Percentiles rank a stretch among this genome's conserved stretches.
Conservation (phyloP, 2,113 vertebrate genomes). For the Brienomyrus brachyistius region DNA sequence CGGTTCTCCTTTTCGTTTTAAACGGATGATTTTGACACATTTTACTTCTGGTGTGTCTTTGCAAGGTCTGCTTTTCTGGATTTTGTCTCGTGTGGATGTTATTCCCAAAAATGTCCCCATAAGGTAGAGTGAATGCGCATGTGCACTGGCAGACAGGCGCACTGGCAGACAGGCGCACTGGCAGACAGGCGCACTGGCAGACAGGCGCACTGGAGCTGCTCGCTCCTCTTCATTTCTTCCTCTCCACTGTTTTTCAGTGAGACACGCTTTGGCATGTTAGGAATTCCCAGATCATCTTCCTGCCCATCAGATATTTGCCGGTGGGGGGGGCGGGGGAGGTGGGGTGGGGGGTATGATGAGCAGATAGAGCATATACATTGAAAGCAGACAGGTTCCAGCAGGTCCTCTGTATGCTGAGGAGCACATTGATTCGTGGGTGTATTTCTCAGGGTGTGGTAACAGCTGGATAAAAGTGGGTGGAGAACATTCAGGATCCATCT, state of each 20-base stretch:
- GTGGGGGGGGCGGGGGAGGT: not conserved
- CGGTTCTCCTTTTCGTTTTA: too few relatives aligned
- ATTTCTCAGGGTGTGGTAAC: not conserved
- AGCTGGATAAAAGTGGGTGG: not conserved
- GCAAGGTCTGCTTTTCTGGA: too few relatives aligned
- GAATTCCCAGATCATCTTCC: not conserved
- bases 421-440: not conserved
- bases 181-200: too few relatives aligned
- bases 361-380: constrained; percentile 22
- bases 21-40: too few relatives aligned
- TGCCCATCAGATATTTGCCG: not conserved
- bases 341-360: constrained; percentile 18
- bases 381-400: not conserved
- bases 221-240: not conserved
- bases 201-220: not conserved
- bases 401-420: not conserved
- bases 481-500: not conserved
- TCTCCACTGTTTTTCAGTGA: not conserved
- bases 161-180: too few relatives aligned
- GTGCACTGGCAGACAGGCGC: too few relatives aligned
- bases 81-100: too few relatives aligned
- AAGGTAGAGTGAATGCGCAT: too few relatives aligned
- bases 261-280: not conserved
- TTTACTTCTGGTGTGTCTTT: too few relatives aligned
- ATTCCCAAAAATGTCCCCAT: too few relatives aligned